A percentile compares a stretch with the other conserved stretches of the same genome.
Conservation (phyloP, 1,140 invertebrate species). For the Penaeus chinensis region DNA sequence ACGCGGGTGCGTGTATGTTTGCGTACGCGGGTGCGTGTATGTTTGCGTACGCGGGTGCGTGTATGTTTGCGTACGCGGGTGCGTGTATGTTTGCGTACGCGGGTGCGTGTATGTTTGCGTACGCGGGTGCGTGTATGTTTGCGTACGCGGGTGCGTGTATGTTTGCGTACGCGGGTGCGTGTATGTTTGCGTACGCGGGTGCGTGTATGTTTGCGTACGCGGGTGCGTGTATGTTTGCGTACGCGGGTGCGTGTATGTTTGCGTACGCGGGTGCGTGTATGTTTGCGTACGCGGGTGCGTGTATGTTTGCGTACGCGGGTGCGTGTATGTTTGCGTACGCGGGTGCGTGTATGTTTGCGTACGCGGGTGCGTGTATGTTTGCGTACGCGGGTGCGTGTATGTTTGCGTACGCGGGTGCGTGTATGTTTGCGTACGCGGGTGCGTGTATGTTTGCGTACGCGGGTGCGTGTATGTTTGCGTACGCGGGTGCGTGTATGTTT, state of each 20-base stretch:
- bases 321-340: not conserved
- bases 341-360: not conserved
- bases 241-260: not conserved
- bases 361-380: not conserved
- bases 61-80: not conserved
- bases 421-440: not conserved
- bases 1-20: not conserved
- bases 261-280: not conserved
- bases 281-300: not conserved
- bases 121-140: not conserved
- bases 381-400: not conserved
- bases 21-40: not conserved
- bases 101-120: not conserved
- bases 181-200: not conserved
- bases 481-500: not conserved
- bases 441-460: not conserved
- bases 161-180: too few species aligned
- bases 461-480: not conserved
- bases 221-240: not conserved
- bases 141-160: not conserved
- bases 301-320: not conserved
- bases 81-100: not conserved
- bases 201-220: not conserved
- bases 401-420: not conserved
- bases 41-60: not conserved